Evolutionary conservation across 2,113 vertebrate genomes (phyloP).

Genomic region (Pelusios castaneus): DNA sequence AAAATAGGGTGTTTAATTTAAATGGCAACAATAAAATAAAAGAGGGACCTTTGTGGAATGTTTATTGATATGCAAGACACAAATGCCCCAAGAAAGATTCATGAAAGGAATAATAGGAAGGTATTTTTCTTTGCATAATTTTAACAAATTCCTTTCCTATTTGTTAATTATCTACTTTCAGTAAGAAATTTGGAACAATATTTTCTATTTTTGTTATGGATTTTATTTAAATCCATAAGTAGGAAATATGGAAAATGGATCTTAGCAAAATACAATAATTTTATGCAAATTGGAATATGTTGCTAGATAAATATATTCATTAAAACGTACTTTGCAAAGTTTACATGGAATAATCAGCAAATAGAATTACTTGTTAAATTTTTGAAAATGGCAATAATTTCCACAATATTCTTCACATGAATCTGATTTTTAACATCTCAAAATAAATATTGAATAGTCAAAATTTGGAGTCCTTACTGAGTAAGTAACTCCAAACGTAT

Average conservation of each 20-base stretch:
- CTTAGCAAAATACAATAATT: background rate
- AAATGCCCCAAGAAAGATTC: slow-evolving; percentile 29
- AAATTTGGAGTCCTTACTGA: background rate
- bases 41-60: background rate
- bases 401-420: background rate
- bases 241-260: background rate
- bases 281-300: background rate
- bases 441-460: background rate
- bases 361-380: background rate
- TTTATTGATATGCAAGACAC: slow-evolving; percentile 52
- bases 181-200: background rate
- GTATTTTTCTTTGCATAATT: slow-evolving; percentile 24
- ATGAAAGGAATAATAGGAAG: slow-evolving; percentile 15
- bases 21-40: background rate
- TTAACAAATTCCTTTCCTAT: slow-evolving; percentile 21
- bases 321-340: background rate
- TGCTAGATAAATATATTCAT: background rate
- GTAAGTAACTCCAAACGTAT: background rate
- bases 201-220: background rate
- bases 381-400: background rate
- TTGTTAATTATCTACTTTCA: background rate
- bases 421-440: background rate
- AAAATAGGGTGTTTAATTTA: background rate
- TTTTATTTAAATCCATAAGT: background rate
- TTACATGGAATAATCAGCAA: background rate